Evolutionary conservation across 2,797 vertebrate species (phyloP).

Genomic region (Sparidentex hasta): DNA sequence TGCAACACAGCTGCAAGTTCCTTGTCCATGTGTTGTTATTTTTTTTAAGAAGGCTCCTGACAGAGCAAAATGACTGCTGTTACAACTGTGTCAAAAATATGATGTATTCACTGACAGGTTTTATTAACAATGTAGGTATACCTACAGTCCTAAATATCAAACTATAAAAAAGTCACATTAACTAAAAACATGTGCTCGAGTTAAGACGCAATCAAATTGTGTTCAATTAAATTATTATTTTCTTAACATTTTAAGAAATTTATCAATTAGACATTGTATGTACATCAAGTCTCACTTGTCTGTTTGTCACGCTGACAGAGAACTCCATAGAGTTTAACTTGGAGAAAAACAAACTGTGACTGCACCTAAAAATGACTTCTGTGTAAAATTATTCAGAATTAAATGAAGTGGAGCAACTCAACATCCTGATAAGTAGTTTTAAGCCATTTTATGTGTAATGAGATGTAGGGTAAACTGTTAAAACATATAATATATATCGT

Average conservation of each 20-base stretch:
- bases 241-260: background rate
- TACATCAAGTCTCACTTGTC: background rate
- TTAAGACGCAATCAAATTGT: background rate
- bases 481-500: background rate
- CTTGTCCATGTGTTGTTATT: background rate
- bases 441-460: background rate
- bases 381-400: background rate
- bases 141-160: background rate
- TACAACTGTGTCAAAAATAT: background rate
- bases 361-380: background rate
- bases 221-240: background rate
- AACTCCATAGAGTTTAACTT: background rate
- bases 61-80: background rate
- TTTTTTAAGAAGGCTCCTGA: background rate
- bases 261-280: background rate
- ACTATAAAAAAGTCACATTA: background rate
- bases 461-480: background rate
- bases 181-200: background rate
- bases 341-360: background rate
- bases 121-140: background rate
- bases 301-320: constrained; percentile 16
- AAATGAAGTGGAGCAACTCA: background rate
- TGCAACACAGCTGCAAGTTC: constrained; percentile 64
- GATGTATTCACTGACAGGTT: background rate
- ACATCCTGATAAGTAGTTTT: too few relatives aligned